These are phyloP conservation scores for Oncorhynchus masou DNA, from an alignment of 2,113 vertebrate species.

Conservation along the genomic window DNA sequence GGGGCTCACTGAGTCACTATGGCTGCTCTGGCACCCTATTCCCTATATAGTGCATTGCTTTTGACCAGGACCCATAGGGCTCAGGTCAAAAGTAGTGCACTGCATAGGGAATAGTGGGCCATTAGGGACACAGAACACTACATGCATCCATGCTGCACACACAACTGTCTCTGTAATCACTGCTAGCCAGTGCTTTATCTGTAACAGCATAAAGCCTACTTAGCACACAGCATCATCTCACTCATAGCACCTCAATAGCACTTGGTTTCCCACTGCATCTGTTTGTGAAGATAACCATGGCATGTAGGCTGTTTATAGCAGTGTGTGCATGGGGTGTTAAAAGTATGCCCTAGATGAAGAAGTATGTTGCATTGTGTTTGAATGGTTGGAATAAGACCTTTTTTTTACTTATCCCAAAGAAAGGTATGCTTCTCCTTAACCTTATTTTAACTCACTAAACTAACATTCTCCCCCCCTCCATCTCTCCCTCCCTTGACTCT, in stretches of 20 bases:
- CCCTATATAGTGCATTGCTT: no score
- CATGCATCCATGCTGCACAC: no score
- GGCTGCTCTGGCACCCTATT: no score
- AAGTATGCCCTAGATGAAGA: neutral
- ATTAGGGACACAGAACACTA: no score
- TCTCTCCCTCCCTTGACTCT: neutral
- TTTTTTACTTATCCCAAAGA: neutral
- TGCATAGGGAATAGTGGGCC: no score
- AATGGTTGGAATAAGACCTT: neutral
- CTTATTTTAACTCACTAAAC: neutral
- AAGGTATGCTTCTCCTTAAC: neutral
- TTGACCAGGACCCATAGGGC: no score
- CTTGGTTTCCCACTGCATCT: neutral
- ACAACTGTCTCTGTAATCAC: neutral
- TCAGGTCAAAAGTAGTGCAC: no score
- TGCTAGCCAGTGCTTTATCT: neutral
- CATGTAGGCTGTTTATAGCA: neutral
- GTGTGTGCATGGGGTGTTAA: neutral
- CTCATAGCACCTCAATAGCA: neutral
- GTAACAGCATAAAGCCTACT: neutral
- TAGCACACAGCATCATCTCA: neutral
- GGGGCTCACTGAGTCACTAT: neutral
- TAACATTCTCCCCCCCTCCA: neutral
- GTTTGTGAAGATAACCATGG: neutral
- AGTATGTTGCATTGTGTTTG: no score